Percentiles rank a stretch among this genome's conserved stretches.
These are phyloP conservation scores for Myotis daubentonii DNA, from an alignment of 2,797 vertebrate species.

Conservation along the genomic window DNA sequence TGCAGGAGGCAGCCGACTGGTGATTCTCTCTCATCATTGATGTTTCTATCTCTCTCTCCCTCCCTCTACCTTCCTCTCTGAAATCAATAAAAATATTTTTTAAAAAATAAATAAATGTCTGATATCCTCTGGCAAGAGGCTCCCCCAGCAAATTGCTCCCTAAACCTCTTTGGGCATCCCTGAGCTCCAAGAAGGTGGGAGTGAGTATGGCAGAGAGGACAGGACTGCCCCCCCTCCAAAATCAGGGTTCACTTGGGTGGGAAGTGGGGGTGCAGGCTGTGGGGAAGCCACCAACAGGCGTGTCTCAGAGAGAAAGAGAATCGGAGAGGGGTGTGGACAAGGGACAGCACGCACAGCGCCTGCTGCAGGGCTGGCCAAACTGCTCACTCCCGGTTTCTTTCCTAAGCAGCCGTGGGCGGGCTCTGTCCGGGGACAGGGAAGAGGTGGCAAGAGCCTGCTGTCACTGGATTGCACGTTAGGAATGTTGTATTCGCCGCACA, in stretches of 20 bases:
- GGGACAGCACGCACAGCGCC: rapidly evolving
- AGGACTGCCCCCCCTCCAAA: not conserved
- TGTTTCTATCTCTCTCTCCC: too few relatives aligned
- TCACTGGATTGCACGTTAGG: not conserved
- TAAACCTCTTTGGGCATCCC: not conserved
- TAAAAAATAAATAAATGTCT: too few relatives aligned
- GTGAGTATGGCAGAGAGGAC: rapidly evolving
- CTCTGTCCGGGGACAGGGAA: too few relatives aligned
- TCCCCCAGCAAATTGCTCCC: not conserved
- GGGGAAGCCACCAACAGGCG: not conserved
- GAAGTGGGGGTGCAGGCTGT: not conserved
- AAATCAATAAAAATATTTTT: too few relatives aligned
- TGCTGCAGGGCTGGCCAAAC: too few relatives aligned
- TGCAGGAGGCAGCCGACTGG: too few relatives aligned
- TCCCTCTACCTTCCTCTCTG: too few relatives aligned
- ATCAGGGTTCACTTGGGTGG: not conserved
- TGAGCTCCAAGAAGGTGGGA: not conserved
- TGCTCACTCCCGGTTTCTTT: too few relatives aligned
- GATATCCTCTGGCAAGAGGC: not conserved
- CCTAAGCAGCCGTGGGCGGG: not conserved
- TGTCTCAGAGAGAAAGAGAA: not conserved
- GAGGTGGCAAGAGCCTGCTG: too few relatives aligned
- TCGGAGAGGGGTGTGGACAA: not conserved
- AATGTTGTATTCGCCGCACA: not conserved
- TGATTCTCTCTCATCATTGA: too few relatives aligned